Base-by-base conservation (phyloP, 2,888 invertebrate genomes). In the Dorcus hopei region DNA sequence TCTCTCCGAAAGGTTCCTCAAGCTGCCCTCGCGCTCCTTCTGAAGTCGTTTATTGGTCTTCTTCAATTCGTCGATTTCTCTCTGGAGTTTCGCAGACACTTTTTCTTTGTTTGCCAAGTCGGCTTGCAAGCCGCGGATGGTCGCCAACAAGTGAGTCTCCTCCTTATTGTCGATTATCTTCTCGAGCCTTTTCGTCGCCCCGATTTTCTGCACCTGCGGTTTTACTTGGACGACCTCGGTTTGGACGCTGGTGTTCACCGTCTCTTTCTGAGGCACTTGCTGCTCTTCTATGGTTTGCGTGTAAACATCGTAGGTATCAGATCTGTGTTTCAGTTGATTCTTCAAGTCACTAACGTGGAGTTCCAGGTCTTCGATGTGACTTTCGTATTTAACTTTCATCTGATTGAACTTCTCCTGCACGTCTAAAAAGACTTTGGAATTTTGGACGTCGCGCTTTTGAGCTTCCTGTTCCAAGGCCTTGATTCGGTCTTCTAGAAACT, bases 81-180 rank as follows among this genome's bases (percentile, higher is more conserved):
- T 86, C 41, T 88, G 89, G 49, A 91, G 79, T 63, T 89, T 88
- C 39, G 83, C 80, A 61, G 90, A 82, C 2, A 85, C 83, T 66
- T 90, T 88, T 69, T 91, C 91, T 74, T 91, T 91, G 38, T 85
- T 84, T 3, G 86, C 83, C 52, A 91, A 73, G 71, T 92, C 92
- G 0, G 87, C 77, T 72, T 91, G 89, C 71, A 92, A 79, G 2
- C 91, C 91, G 61, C 91, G 85, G 67, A 92, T 89, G 0, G 91
- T 91, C 0, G 91, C 90, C 23, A 91, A 76, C 49, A 92, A 80
- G 79, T 92, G 90, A 38, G 88, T 83, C 65, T 91, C 91, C 68
- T 90, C 89, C 74, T 87, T 89, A 5, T 81, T 72, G 61, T 82
- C 81, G 70, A 53, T 49, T 11, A 56, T 50, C 49, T 54, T 50